Evolutionary conservation across 2,797 vertebrate species (phyloP).

Genomic region (Moxostoma hubbsi): DNA sequence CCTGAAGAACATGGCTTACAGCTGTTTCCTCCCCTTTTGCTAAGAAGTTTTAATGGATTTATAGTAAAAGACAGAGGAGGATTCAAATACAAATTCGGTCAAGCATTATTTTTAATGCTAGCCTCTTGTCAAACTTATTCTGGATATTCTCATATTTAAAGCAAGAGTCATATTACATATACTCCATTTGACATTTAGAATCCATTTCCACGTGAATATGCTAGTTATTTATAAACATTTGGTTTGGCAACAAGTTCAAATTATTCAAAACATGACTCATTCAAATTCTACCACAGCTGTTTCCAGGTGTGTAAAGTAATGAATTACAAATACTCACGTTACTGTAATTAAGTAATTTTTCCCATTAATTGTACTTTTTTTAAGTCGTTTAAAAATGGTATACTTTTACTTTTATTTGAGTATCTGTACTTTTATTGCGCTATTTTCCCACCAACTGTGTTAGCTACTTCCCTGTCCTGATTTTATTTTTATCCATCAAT

Average conservation of each 20-base stretch:
- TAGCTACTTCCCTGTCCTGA: too few species aligned
- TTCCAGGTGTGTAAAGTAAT: too few species aligned
- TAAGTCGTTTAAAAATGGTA: too few species aligned
- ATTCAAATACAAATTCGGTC: constrained; percentile 7
- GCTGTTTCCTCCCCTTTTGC: constrained; percentile 71
- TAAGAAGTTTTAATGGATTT: not conserved
- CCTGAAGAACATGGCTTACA: constrained; percentile 66
- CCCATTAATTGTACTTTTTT: too few species aligned
- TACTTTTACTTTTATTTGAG: too few species aligned
- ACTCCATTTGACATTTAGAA: not conserved
- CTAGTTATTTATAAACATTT: not conserved
- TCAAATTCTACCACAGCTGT: not conserved
- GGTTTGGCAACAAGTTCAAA: not conserved
- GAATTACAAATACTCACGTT: too few species aligned
- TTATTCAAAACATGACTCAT: constrained; percentile 7
- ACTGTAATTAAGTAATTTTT: too few species aligned
- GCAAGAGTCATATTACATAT: too few species aligned
- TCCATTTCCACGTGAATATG: constrained; percentile 5
- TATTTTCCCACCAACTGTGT: too few species aligned
- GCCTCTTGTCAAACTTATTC: not conserved
- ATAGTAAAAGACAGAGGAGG: constrained; percentile 7
- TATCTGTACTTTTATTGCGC: too few species aligned
- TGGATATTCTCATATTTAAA: not conserved
- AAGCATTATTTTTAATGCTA: constrained; percentile 7
- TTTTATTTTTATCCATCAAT: too few species aligned